Evolutionary conservation across 64 coral and sea anemone species (phyloP).

Genomic region (Actinia equina): DNA sequence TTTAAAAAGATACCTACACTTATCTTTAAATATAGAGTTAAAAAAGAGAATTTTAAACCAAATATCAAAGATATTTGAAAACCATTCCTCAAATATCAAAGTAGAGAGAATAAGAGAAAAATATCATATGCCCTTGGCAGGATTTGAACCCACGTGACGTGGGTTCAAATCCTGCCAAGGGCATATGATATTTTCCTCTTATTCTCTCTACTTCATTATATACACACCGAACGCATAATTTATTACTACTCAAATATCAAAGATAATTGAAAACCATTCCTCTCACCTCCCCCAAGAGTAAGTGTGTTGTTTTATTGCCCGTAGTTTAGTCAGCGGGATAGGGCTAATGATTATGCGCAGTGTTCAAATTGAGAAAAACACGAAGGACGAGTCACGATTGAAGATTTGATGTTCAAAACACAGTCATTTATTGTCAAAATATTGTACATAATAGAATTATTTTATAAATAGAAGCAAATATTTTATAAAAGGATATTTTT

Average conservation of each 20-base stretch:
- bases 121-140: too few species aligned
- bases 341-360: constrained; percentile 7
- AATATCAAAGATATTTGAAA: background rate
- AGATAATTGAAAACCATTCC: background rate
- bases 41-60: background rate
- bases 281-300: background rate
- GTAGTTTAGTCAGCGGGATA: constrained; percentile 19
- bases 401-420: constrained; percentile 23
- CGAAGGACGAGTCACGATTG: background rate
- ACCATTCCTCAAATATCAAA: too few species aligned
- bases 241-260: too few species aligned
- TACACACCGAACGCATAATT: too few species aligned
- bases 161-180: too few species aligned
- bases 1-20: background rate
- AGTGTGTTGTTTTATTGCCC: background rate
- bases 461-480: constrained; percentile 33
- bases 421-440: background rate
- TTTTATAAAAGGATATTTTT: constrained; percentile 37
- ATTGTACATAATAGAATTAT: constrained; percentile 45
- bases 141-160: too few species aligned
- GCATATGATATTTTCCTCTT: too few species aligned
- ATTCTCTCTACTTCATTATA: too few species aligned
- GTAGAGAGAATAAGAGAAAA: too few species aligned
- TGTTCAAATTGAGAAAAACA: constrained; percentile 8
- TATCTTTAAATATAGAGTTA: background rate